phyloP scores from a whole-genome alignment of 2,888 invertebrate genomes.

The Sympetrum striolatum region DNA sequence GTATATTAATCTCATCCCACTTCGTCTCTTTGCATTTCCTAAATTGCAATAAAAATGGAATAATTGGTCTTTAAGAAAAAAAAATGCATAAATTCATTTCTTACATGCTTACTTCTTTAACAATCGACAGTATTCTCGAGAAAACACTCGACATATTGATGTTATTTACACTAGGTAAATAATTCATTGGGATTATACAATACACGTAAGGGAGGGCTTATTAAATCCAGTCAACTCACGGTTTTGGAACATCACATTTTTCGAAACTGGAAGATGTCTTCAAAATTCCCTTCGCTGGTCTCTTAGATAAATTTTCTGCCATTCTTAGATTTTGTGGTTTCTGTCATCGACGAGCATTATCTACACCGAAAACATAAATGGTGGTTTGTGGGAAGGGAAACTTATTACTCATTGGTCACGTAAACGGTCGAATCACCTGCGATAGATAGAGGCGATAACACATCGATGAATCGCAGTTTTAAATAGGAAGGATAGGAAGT shows the following conservation, averaged over 20 bases:
- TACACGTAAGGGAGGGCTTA: neutral
- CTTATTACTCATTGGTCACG: neutral
- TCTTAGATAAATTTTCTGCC: constrained; percentile 79
- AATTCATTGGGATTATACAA: neutral
- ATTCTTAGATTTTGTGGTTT: constrained; percentile 41
- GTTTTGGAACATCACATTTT: constrained; percentile 64
- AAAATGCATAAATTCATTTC: neutral
- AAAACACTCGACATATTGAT: neutral
- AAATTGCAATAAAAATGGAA: constrained; percentile 4
- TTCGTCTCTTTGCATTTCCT: constrained; percentile 69
- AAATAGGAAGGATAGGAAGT: too few species aligned
- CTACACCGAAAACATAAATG: neutral
- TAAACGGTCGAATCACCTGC: constrained; percentile 6
- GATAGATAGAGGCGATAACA: neutral
- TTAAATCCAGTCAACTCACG: constrained; percentile 51
- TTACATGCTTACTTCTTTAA: neutral
- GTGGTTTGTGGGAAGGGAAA: constrained; percentile 15
- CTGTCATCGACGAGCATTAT: constrained; percentile 41
- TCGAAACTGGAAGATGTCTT: constrained; percentile 94
- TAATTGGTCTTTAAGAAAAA: neutral
- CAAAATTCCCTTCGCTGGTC: constrained; percentile 88
- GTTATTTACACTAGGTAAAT: neutral
- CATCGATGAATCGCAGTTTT: neutral
- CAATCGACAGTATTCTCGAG: neutral
- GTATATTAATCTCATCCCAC: constrained; percentile 98